Evolutionary conservation across 2,888 invertebrate species (phyloP), one percentile per base, ranked within the genome.

Genomic region (Eupithecia insigniata): DNA sequence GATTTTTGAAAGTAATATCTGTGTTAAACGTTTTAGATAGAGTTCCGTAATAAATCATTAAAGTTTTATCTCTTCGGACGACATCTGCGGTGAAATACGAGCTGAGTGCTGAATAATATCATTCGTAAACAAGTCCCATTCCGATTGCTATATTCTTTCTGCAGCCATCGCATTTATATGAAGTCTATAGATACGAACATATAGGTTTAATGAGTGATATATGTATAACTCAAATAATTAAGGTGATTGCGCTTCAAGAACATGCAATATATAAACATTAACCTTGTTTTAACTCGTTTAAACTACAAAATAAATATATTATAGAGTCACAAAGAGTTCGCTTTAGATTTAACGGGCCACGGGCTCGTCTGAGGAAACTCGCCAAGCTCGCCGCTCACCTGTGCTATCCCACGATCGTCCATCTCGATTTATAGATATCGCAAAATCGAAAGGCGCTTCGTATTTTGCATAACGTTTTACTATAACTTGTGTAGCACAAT

Each of bases 381-480:
- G 87, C 90, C 89, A 89, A 88, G 89, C 85, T 87, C 82, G 81
- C 90, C 91, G 88, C 88, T 92, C 92, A 90, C 91, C 88, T 86
- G 88, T 77, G 85, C 86, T 89, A 90, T 93, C 92, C 89, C 92
- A 92, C 93, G 92, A 92, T 90, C 87, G 85, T 84, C 89, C 87
- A 85, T 88, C 87, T 90, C 88, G 85, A 90, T 90, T 89, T 90
- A 91, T 91, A 90, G 89, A 91, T 91, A 91, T 92, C 89, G 85
- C 83, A 87, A 86, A 91, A 91, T 89, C 87, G 92, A 93, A 92
- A 92, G 92, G 92, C 87, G 88, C 89, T 88, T 90, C 87, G 91
- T 88, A 90, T 88, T 93, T 92, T 92, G 92, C 92, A 93, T 92
- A 92, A 90, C 88, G 88, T 82, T 90, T 76, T 74, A 75, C 77